Evolutionary conservation across 2,797 vertebrate genomes (phyloP).

Genomic region (Gallinago stenura): DNA sequence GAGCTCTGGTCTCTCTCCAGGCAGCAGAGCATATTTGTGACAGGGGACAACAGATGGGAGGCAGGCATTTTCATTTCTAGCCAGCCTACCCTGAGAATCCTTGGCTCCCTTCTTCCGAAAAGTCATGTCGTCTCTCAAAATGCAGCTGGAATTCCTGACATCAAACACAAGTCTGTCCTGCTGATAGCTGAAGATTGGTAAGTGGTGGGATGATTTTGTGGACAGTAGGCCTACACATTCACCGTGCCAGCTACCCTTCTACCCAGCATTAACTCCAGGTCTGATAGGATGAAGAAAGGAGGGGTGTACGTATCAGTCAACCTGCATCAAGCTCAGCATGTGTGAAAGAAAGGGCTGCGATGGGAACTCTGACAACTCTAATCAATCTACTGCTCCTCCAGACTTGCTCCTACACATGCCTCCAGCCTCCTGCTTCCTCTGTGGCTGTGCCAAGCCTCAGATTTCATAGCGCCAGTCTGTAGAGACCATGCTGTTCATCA

Average conservation of each 20-base stretch:
- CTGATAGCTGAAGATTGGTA: constrained; percentile 27
- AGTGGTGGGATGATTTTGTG: neutral
- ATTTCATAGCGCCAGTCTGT: constrained; percentile 38
- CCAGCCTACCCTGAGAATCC: neutral
- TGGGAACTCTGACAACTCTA: constrained; percentile 58
- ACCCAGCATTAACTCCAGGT: constrained; percentile 1
- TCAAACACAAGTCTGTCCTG: neutral
- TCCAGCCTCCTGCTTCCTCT: constrained; percentile 52
- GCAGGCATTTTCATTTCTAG: constrained; percentile 22
- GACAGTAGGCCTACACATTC: neutral
- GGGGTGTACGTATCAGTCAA: constrained; percentile 4
- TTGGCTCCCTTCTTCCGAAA: constrained; percentile 26
- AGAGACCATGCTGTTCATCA: constrained; percentile 58
- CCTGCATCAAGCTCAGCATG: neutral
- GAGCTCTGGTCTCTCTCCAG: neutral
- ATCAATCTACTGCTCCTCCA: constrained; percentile 51
- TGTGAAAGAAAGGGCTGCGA: constrained; percentile 7
- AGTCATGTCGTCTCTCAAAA: constrained; percentile 39
- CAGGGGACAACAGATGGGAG: neutral
- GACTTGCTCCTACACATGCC: constrained; percentile 42
- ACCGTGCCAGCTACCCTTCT: neutral
- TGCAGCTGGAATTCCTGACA: constrained; percentile 41
- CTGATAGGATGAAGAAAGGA: neutral
- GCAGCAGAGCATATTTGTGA: neutral
- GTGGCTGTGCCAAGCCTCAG: constrained; percentile 62